phyloP scores from a whole-genome alignment of 92 coral and sea anemone genomes.

The Plumapathes pennacea region DNA sequence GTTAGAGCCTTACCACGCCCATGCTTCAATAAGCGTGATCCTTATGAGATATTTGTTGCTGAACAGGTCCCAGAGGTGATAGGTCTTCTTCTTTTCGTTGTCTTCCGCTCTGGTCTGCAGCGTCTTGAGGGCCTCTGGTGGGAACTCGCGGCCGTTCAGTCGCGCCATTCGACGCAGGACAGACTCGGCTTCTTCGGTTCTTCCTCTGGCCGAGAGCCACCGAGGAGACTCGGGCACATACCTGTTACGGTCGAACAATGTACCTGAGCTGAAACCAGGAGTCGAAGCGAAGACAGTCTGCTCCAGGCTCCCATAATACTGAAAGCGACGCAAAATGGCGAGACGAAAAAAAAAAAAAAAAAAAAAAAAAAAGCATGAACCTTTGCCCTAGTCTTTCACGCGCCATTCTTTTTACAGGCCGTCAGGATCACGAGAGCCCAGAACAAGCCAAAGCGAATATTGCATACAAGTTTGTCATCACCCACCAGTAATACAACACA shows the following conservation, averaged over 20 bases:
- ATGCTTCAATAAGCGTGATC: slow-evolving; percentile 90
- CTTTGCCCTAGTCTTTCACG: too few species aligned
- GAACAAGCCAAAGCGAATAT: too few species aligned
- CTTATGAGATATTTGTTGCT: slow-evolving; percentile 73
- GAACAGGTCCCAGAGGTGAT: slow-evolving; percentile 89
- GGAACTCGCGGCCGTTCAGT: slow-evolving; percentile 54
- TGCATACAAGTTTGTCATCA: too few species aligned
- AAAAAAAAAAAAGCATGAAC: background rate
- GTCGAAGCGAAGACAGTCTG: background rate
- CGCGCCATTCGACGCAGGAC: slow-evolving; percentile 69
- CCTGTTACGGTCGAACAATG: slow-evolving; percentile 22
- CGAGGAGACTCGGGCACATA: slow-evolving; percentile 92
- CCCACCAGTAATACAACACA: slow-evolving; percentile 84
- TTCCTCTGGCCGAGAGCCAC: slow-evolving; percentile 96
- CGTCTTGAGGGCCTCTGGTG: slow-evolving; percentile 48
- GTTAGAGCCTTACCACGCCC: slow-evolving; percentile 77
- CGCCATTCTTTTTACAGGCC: too few species aligned
- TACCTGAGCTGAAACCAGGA: background rate
- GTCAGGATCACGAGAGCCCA: too few species aligned
- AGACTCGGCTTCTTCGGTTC: slow-evolving; percentile 75
- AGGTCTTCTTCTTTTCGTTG: slow-evolving; percentile 58
- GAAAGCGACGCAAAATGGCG: too few species aligned
- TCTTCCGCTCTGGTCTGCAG: slow-evolving; percentile 35
- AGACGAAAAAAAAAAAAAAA: background rate
- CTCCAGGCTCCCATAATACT: too few species aligned